Base-by-base conservation (phyloP, 2,797 vertebrate species). In the Gouania willdenowi region DNA sequence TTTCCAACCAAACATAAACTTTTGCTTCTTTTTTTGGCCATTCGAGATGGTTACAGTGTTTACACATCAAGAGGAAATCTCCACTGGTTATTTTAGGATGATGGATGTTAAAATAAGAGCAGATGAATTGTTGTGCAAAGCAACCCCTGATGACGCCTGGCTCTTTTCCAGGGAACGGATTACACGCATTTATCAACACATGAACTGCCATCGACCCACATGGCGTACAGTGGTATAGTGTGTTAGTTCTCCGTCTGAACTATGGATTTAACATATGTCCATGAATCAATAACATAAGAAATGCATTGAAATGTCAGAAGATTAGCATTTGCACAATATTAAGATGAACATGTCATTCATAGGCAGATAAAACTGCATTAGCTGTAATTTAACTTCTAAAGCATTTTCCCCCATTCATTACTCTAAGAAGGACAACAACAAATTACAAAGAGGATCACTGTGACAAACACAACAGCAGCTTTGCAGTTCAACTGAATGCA, bases 81-180 rank as follows among this genome's bases (percentile, higher is more conserved):
- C 48, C 39, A 19, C 26, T 50, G 37, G 40, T 16, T 8, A 5
- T 19, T 40, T 23, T 17, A 37, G 36, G 41, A 41, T 9, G 1
- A 27, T 19, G 34, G 60, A 58, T 63, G 45, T 66, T 64, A 59
- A 66, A 81, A 49, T 17, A 37, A 43, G 46, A 59, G 53, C 43
- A 33, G 40, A 53, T 76, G 66, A 72, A 63, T 53, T 64, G 80
- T 84, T 84, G 76, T 84, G 83, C 60, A 15, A 30, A 2, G 11
- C 47, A 41, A 59, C 29, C 51, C 33, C 29, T 61, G 49, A 60
- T 68, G 54, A 66, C 39, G 5, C 22, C 32, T 82, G 71, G 69
- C 55, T 35, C 6, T 12, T 9, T 31, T 69, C 71, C 77, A 71
- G 55, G 16, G 9, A 43, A 43, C 34, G 27, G 14, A 26, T 33